Evolutionary conservation across 2,888 invertebrate genomes (phyloP).

Genomic region (Papilio demoleus): DNA sequence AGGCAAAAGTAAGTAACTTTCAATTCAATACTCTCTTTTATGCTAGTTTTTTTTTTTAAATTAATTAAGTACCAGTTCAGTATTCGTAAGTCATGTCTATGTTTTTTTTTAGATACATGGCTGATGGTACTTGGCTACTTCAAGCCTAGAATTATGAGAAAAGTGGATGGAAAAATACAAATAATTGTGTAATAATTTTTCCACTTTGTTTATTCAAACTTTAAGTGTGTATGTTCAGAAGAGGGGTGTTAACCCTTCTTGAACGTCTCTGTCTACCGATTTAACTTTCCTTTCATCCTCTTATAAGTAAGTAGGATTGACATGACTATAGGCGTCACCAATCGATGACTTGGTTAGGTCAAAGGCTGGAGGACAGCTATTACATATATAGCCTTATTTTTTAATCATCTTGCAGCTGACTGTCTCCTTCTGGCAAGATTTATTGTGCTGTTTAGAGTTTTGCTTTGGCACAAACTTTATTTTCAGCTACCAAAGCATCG

Average conservation of each 20-base stretch:
- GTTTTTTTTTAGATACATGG: conserved; percentile 61
- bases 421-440: no score
- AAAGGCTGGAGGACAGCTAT: no score
- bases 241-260: background rate
- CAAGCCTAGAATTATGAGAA: conserved; percentile 49
- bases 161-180: conserved; percentile 43
- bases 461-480: background rate
- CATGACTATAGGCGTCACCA: background rate
- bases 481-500: conserved; percentile 45
- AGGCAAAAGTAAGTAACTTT: conserved; percentile 63
- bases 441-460: no score
- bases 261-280: background rate
- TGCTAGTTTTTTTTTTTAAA: no score
- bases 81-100: background rate
- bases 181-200: conserved; percentile 45
- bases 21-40: conserved; percentile 4
- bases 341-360: no score
- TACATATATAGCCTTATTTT: no score
- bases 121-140: conserved; percentile 70
- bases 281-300: background rate
- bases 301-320: background rate
- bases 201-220: conserved; percentile 25
- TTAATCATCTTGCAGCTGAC: no score
- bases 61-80: background rate
- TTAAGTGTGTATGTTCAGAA: background rate